These are phyloP conservation scores for Ophion slaviceki DNA, from an alignment of 2,888 invertebrate species.

Conservation along the genomic window DNA sequence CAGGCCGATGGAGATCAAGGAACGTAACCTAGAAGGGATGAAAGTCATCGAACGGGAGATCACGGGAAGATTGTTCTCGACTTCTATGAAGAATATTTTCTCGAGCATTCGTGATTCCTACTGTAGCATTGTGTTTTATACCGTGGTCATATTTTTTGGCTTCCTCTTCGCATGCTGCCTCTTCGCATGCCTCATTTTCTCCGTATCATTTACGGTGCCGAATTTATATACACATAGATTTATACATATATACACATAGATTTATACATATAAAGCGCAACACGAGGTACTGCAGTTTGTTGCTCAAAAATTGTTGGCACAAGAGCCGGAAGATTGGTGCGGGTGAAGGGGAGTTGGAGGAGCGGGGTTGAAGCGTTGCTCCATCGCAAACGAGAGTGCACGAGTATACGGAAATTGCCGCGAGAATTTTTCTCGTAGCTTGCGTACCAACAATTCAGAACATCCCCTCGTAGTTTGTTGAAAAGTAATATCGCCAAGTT, in stretches of 20 bases:
- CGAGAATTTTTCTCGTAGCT: constrained; percentile 12
- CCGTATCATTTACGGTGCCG: neutral
- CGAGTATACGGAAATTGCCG: constrained; percentile 19
- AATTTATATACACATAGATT: neutral
- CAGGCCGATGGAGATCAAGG: constrained; percentile 13
- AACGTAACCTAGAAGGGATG: neutral
- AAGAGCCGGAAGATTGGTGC: neutral
- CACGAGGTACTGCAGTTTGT: constrained; percentile 8
- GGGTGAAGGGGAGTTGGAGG: neutral
- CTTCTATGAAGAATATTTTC: constrained; percentile 23
- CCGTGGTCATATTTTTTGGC: neutral
- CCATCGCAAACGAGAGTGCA: too few relatives aligned
- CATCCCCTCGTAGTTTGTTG: neutral
- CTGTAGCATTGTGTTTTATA: constrained; percentile 16
- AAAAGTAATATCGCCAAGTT: constrained; percentile 1
- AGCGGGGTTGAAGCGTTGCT: too few relatives aligned
- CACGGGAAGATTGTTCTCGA: constrained; percentile 36
- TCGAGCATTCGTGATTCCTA: constrained; percentile 39
- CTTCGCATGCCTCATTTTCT: neutral
- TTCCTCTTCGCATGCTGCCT: neutral
- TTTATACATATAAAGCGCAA: neutral
- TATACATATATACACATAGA: constrained; percentile 7
- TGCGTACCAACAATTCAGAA: neutral
- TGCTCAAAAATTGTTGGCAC: constrained; percentile 41
- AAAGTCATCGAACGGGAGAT: neutral